phyloP scores from a whole-genome alignment of 2,888 invertebrate species.

The Patella pellucida region DNA sequence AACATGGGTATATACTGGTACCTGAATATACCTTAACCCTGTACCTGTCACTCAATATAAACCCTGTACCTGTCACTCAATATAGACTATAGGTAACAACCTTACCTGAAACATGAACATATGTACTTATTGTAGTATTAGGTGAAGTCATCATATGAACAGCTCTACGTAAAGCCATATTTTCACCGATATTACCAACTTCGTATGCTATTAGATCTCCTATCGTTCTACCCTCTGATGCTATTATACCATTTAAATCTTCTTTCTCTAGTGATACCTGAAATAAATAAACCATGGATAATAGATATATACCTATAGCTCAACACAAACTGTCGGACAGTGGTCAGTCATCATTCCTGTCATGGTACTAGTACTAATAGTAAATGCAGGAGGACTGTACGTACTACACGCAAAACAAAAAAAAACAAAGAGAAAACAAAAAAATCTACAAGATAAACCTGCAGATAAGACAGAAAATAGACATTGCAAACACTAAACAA shows the following conservation, averaged over 20 bases:
- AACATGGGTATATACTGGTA: too few species aligned
- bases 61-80: background rate
- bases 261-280: slow-evolving; percentile 37
- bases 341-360: too few species aligned
- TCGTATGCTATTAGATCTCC: slow-evolving; percentile 86
- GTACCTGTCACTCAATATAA: too few species aligned
- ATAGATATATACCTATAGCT: too few species aligned
- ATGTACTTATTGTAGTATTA: slow-evolving; percentile 71
- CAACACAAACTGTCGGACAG: too few species aligned
- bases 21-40: background rate
- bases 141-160: slow-evolving; percentile 73
- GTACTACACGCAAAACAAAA: too few species aligned
- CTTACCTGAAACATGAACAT: slow-evolving; percentile 82
- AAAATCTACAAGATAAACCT: too few species aligned
- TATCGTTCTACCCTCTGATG: slow-evolving; percentile 78
- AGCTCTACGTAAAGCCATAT: slow-evolving; percentile 85
- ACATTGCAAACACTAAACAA: too few species aligned
- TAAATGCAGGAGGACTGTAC: too few species aligned
- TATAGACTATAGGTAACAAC: background rate
- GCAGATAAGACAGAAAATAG: too few species aligned
- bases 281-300: slow-evolving; percentile 4
- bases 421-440: too few species aligned
- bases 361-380: too few species aligned
- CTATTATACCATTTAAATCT: slow-evolving; percentile 37
- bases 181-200: slow-evolving; percentile 92